phyloP scores from a whole-genome alignment of 2,113 vertebrate genomes.

The Gulo gulo region DNA sequence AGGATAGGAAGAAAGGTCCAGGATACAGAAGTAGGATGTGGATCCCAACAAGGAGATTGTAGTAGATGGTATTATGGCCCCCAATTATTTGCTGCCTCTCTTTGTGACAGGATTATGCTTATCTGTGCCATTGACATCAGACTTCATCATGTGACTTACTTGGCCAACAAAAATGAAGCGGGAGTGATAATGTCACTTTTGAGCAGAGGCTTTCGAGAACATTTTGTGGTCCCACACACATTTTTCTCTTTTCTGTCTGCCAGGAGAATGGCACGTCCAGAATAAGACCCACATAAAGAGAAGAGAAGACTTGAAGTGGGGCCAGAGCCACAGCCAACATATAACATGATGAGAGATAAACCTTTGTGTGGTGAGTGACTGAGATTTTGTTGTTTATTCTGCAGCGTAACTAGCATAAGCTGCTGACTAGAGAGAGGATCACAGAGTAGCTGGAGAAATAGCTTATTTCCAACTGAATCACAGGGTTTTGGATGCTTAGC shows the following conservation, averaged over 20 bases:
- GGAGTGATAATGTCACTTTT: background rate
- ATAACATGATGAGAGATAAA: background rate
- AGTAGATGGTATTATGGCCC: background rate
- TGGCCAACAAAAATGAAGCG: background rate
- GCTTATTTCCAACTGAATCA: background rate
- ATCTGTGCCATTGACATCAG: background rate
- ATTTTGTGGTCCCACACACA: background rate
- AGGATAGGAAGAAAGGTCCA: background rate
- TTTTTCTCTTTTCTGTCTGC: background rate
- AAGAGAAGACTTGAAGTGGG: background rate
- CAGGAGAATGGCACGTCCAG: background rate
- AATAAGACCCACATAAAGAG: background rate
- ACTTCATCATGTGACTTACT: background rate
- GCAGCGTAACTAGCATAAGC: background rate
- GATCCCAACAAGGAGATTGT: background rate
- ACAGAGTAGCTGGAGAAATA: background rate
- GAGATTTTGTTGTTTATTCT: background rate
- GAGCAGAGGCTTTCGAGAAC: background rate
- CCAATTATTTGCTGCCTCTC: background rate
- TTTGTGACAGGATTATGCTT: background rate
- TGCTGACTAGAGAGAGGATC: background rate
- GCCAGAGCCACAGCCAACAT: background rate
- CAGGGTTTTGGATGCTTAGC: background rate
- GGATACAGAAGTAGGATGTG: background rate
- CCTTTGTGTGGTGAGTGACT: background rate